Evolutionary conservation across 2,113 vertebrate species (phyloP), one percentile per base, ranked within the genome.

Genomic region (Odontophorus gujanensis): DNA sequence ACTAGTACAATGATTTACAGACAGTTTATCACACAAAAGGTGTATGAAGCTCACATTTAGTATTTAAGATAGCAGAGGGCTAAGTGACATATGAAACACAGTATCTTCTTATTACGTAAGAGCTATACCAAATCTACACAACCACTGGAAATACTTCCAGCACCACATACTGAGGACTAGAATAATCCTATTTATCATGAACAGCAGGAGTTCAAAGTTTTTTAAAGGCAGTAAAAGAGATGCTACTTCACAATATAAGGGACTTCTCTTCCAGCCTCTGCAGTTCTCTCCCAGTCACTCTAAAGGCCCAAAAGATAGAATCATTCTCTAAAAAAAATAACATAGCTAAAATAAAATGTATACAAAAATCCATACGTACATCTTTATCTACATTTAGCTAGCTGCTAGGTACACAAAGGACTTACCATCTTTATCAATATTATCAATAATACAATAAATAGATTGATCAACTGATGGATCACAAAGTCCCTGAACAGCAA

Each of bases 401-500:
- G 62, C 14, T 80, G 57, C 65, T 48, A 78, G 42, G 67, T 25
- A 28, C 4, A 25, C 3, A 71, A 40, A 68, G 6, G 26, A 53
- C 7, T 2, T 9, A 4, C 17, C 68, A 61, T 58, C 57, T 45
- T 17, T 53, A 65, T 15, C 34, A 32, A 19, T 40, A 59, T 45
- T 57, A 69, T 10, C 17, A 74, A 6, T 51, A 92, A 57, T 8
- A 69, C 13, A 75, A 85, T 0, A 43, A 20, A 67, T 0, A 19
- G 34, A 68, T 17, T 3, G 13, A 62, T 30, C 1, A 2, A 47
- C 12, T 21, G 63, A 66, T 30, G 1, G 2, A 71, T 7, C 0
- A 0, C 18, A 87, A 87, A 87, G 53, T 66, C 32, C 30, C 14
- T 59, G 43, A 79, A 82, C 61, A 36, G 36, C 25, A 81, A 73